Percentiles rank a stretch among this genome's conserved stretches.
phyloP scores from a whole-genome alignment of 2,888 invertebrate species.

The Augochlorella aurata region DNA sequence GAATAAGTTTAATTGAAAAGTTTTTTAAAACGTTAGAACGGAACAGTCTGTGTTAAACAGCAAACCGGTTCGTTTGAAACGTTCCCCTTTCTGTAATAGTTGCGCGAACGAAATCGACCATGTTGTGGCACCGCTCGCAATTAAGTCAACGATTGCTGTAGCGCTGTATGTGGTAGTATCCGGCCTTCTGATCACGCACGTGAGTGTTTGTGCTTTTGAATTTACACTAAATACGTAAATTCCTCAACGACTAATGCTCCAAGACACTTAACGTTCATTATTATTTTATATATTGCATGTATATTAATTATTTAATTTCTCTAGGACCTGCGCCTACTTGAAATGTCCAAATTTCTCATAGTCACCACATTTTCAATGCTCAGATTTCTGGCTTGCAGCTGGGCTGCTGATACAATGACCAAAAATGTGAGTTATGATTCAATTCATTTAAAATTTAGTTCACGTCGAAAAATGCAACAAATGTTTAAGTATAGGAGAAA shows the following conservation, averaged over 20 bases:
- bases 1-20: too few relatives aligned
- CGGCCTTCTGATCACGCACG: conserved; percentile 51
- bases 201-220: conserved; percentile 46
- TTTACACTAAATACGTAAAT: too few relatives aligned
- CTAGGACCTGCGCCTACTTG: conserved; percentile 41
- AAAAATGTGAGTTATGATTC: conserved; percentile 53
- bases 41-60: too few relatives aligned
- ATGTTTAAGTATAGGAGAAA: too few relatives aligned
- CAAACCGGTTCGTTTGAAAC: background rate
- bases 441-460: too few relatives aligned
- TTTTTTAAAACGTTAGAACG: too few relatives aligned
- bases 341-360: conserved; percentile 33
- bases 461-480: too few relatives aligned
- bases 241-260: too few relatives aligned
- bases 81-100: conserved; percentile 23
- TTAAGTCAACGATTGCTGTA: conserved; percentile 52
- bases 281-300: too few relatives aligned
- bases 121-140: conserved; percentile 37
- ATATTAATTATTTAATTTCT: background rate
- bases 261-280: too few relatives aligned
- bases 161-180: conserved; percentile 41
- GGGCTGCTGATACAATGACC: conserved; percentile 49
- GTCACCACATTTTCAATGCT: conserved; percentile 38
- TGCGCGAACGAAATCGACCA: conserved; percentile 47
- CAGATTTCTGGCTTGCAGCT: conserved; percentile 48